phyloP scores from a whole-genome alignment of 2,797 vertebrate species.

The Octomys mimax region DNA sequence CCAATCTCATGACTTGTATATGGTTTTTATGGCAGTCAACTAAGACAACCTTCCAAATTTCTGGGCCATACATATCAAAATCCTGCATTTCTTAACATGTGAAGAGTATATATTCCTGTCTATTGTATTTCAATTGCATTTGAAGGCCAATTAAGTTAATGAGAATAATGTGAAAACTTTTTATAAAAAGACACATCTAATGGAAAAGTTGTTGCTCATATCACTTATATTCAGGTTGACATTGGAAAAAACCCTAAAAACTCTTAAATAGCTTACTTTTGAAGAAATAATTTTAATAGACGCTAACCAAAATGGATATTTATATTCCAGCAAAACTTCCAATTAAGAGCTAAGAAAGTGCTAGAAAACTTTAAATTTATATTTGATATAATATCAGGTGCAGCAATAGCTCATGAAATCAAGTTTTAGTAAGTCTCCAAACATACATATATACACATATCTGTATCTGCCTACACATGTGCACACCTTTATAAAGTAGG shows the following conservation, averaged over 20 bases:
- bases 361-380: conserved; percentile 20
- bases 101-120: accelerated
- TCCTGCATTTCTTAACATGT: background rate
- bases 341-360: background rate
- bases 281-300: background rate
- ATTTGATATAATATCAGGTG: background rate
- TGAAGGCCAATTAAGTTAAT: conserved; percentile 6
- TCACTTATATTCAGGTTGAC: background rate
- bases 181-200: conserved; percentile 3
- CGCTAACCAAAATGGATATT: conserved; percentile 25
- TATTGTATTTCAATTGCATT: conserved; percentile 3
- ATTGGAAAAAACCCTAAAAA: background rate
- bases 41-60: background rate
- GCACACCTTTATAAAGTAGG: background rate
- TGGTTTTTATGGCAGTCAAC: background rate
- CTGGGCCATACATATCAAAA: background rate
- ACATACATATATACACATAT: background rate
- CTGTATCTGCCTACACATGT: too few species aligned
- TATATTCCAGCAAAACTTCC: background rate
- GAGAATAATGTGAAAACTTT: background rate
- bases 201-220: background rate
- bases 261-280: conserved; percentile 20
- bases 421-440: background rate
- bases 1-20: background rate
- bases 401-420: background rate